Base-by-base conservation (phyloP, 2,797 vertebrate species). In the Neomorphus geoffroyi region DNA sequence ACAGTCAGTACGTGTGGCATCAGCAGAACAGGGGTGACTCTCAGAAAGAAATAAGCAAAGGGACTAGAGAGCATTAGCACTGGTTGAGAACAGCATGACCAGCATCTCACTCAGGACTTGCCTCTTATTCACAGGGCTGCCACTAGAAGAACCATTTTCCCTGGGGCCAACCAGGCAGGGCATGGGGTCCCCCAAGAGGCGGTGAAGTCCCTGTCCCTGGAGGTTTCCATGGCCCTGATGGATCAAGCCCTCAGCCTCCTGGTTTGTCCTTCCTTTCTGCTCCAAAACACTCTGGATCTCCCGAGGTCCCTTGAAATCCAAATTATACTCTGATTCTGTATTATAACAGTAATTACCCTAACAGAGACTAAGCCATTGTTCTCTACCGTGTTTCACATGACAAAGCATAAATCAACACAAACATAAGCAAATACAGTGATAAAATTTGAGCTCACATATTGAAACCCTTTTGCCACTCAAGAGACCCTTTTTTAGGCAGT, bases 21-120 rank as follows among this genome's bases (percentile, higher is more conserved):
- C 28, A 27, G 35, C 60, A 28, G n/a, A 46, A 5, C 28, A 33
- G 45, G 32, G 11, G 10, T 7, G 14, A 53, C 66, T 33, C 27
- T 64, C 18, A 35, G 22, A 35, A 13, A 21, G 58, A 30, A 87
- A 16, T 6, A 35, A 50, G 41, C 28, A 80, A 53, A 60, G 26
- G 51, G 15, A 60, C 27, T 16, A 2, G 2, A 46, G 21, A 65
- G 12, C 22, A 1, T 15, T 7, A 71, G 35, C 39, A 15, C 35
- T 19, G 30, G 21, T 19, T 87, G 45, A 43, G 45, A n/a, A 27
- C 26, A 74, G 58, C 5, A 3, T 11, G 37, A 35, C 61, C 78
- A 62, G 13, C 27, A 7, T 3, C 5, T 23, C 3, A 1, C 9
- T 9, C 67, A 39, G 23, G 39, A n/a, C 4, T 6, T n/a, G 26